Conservation (phyloP, 2,888 invertebrate species). For the Alviniconcha strummeri region DNA sequence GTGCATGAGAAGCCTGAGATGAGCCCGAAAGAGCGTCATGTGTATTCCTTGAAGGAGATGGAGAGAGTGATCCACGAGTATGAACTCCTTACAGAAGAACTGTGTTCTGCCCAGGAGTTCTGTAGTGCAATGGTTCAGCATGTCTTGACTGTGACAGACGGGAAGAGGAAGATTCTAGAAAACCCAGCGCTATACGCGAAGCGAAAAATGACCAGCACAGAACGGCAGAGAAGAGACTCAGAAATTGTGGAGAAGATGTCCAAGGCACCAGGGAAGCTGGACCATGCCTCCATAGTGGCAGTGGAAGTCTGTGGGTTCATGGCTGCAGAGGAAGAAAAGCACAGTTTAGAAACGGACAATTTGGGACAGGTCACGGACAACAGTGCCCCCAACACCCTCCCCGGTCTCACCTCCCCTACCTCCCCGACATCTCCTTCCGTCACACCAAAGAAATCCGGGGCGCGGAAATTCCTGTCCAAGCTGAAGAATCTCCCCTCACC, state of each 20-base stretch:
- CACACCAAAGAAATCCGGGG: slow-evolving; percentile 53
- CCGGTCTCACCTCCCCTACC: slow-evolving; percentile 42
- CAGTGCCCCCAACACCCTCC: not conserved
- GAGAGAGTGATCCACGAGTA: slow-evolving; percentile 71
- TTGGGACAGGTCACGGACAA: not conserved
- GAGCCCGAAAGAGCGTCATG: slow-evolving; percentile 79
- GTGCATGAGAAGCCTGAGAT: slow-evolving; percentile 67
- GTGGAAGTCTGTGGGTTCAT: slow-evolving; percentile 79
- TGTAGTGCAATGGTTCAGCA: slow-evolving; percentile 72
- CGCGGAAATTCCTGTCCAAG: slow-evolving; percentile 63
- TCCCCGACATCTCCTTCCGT: slow-evolving; percentile 31
- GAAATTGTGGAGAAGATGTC: slow-evolving; percentile 83
- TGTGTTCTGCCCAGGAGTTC: slow-evolving; percentile 70
- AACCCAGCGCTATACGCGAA: slow-evolving; percentile 76
- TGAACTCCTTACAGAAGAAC: slow-evolving; percentile 70
- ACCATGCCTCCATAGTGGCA: slow-evolving; percentile 90
- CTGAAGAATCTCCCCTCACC: slow-evolving; percentile 53
- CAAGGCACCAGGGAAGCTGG: slow-evolving; percentile 89
- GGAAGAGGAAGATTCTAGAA: slow-evolving; percentile 87
- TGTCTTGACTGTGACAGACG: slow-evolving; percentile 80
- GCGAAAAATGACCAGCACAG: slow-evolving; percentile 65
- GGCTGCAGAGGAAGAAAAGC: slow-evolving; percentile 56
- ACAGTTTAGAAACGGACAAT: slow-evolving; percentile 27
- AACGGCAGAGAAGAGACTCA: slow-evolving; percentile 67
- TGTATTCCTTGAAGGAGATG: slow-evolving; percentile 82